Base-by-base conservation (phyloP, 2,797 vertebrate genomes). In the Euthynnus affinis region DNA sequence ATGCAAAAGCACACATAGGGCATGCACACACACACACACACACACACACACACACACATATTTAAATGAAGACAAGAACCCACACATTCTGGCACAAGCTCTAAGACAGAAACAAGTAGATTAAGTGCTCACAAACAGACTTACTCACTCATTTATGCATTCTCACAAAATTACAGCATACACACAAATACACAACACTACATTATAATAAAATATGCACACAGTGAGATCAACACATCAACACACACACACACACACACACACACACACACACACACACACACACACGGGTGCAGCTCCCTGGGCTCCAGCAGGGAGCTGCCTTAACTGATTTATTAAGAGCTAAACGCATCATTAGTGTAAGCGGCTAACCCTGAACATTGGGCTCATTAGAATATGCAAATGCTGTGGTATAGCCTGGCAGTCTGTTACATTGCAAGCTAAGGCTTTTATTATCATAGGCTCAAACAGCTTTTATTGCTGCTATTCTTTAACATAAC, bases 341-440 rank as follows among this genome's bases (percentile, higher is more conserved):
- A 89, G 90, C 94, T 95, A 94, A 95, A 94, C 71, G 94, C 92
- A 60, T 93, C 95, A 95, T 95, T 96, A 95, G 93, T 87, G 90
- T 89, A 89, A 91, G 91, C 93, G 88, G 92, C 92, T 94, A 95
- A 95, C 93, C 92, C 93, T 91, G 90, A 94, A 95, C 91, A 90
- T 78, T 76, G 86, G 83, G 71, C 88, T 90, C 92, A 94, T 94
- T 95, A 95, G 93, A 92, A 95, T 94, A 94, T 94, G 93, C 89
- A 94, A 95, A 95, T 94, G 80, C 44, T 14, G 55, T 3, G 29
- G 82, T 82, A 72, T 70, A 84, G 82, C 79, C 79, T 34, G 55
- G 76, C 84, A 79, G 64, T 75, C 61, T 88, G 71, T 85, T 67
- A 51, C 75, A 89, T 74, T 81, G 76, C 23, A 14, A 70, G 86